Conservation (phyloP, 2,888 invertebrate genomes). For the Lobophora halterata region DNA sequence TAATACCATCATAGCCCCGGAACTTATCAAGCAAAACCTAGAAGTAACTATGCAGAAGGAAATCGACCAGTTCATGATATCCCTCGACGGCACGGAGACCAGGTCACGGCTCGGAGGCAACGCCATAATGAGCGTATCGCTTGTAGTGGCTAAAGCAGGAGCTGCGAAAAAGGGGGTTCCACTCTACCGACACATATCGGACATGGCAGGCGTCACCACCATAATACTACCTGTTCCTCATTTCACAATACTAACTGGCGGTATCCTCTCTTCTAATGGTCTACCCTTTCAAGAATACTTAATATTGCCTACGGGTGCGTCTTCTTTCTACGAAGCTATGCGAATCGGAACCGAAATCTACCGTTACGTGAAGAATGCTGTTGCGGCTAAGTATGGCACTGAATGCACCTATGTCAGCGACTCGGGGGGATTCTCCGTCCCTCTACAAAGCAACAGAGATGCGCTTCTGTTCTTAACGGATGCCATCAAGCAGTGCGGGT, state of each 20-base stretch:
- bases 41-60: constrained; percentile 94
- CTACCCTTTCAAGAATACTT: constrained; percentile 97
- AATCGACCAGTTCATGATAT: constrained; percentile 92
- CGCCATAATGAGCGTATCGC: constrained; percentile 96
- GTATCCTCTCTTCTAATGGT: constrained; percentile 97
- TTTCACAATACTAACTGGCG: constrained; percentile 98
- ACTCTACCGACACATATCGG: constrained; percentile 95
- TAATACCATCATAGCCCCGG: constrained; percentile 90
- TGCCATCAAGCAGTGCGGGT: constrained; percentile 96
- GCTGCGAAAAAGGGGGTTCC: constrained; percentile 96
- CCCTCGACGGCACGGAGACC: constrained; percentile 97
- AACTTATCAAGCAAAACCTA: constrained; percentile 88
- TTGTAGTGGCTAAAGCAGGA: constrained; percentile 98
- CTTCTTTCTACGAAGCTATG: constrained; percentile 96
- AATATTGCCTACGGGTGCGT: constrained; percentile 95
- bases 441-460: constrained; percentile 96
- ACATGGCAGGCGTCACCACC: constrained; percentile 93
- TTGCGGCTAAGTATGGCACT: constrained; percentile 93
- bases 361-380: constrained; percentile 94
- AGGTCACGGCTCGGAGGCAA: constrained; percentile 97
- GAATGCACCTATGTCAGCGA: constrained; percentile 97
- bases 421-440: constrained; percentile 98
- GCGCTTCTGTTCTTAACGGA: constrained; percentile 90
- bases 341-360: constrained; percentile 98
- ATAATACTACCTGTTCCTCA: constrained; percentile 98